phyloP scores from a whole-genome alignment of 2,888 invertebrate genomes.

The Drosophila tripunctata region DNA sequence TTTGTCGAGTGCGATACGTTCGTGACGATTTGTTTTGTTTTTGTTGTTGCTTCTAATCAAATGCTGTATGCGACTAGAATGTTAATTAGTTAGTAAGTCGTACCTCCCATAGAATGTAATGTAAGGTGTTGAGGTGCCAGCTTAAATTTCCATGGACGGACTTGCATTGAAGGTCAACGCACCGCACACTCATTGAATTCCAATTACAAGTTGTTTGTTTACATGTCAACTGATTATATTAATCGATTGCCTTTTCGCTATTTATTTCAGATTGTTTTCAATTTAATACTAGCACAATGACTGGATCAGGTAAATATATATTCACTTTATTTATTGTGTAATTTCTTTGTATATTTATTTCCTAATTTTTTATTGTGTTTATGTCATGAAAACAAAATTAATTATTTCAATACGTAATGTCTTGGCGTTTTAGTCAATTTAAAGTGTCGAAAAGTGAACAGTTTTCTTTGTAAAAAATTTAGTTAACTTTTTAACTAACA shows the following conservation, averaged over 20 bases:
- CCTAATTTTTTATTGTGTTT: too few species aligned
- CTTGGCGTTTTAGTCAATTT: too few species aligned
- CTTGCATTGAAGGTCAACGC: conserved; percentile 47
- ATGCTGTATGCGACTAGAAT: conserved; percentile 43
- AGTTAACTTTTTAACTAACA: neutral
- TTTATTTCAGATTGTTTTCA: conserved; percentile 43
- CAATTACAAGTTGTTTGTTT: conserved; percentile 44
- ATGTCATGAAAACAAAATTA: too few species aligned
- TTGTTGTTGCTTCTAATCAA: conserved; percentile 18
- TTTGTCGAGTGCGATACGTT: neutral
- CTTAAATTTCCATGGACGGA: conserved; percentile 36
- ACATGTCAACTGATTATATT: conserved; percentile 31
- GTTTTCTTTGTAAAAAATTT: neutral
- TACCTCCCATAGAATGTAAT: conserved; percentile 32
- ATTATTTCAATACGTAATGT: neutral
- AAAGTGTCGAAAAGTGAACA: too few species aligned
- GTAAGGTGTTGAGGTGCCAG: conserved; percentile 20
- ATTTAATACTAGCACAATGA: conserved; percentile 51
- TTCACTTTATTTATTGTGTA: neutral
- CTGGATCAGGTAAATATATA: conserved; percentile 71
- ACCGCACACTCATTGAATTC: conserved; percentile 38
- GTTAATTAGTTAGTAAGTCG: conserved; percentile 48
- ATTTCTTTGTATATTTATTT: too few species aligned
- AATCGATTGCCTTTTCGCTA: conserved; percentile 31
- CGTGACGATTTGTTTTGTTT: conserved; percentile 14